Base-by-base conservation (phyloP, 2,888 invertebrate genomes). In the Drosophila atripex region DNA sequence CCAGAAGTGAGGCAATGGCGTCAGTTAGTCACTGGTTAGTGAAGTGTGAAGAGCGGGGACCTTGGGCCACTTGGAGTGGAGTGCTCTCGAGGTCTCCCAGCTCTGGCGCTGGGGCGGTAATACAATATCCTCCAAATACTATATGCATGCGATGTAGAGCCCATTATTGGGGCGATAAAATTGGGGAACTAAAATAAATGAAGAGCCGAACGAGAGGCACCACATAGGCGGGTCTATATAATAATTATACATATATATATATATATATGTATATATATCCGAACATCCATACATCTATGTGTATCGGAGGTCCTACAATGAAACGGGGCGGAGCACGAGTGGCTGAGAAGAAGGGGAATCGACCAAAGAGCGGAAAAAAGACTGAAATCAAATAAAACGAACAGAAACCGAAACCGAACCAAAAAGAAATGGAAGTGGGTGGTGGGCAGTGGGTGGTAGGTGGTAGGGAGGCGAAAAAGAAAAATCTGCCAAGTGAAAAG, bases 301-400 rank as follows among this genome's bases (percentile, higher is more conserved):
- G 18, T 18, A 18, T 18, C 18, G 18, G 76, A 88, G 87, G 80
- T 85, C 88, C 88, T 87, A 87, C 82, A 88, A 87, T 85, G 88
- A 83, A 88, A 83, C 58, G 82, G 88, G 83, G 88, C 88, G 88
- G 88, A 83, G 89, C 88, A 87, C 83, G 80, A 88, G 88, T 85
- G 74, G 66, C 72, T 78, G 70, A 84, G 74, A 55, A 28, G 58
- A 54, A 39, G 50, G 21, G 43, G 49, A 25, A 38, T 43, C 18
- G 21, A 43, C 18, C 43, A 43, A 21, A 43, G 43, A 43, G 43
- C 39, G 14, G 39, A n/a, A 35, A 43, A 53, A 45, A 53, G 51
- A 35, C 57, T 56, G 32, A 50, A 54, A 68, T 35, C 45, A 61
- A 60, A 45, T 53, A 63, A 65, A 83, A 86, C 87, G 86, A 86